Base-by-base conservation (phyloP, 2,888 invertebrate genomes). In the Hydriomena furcata region DNA sequence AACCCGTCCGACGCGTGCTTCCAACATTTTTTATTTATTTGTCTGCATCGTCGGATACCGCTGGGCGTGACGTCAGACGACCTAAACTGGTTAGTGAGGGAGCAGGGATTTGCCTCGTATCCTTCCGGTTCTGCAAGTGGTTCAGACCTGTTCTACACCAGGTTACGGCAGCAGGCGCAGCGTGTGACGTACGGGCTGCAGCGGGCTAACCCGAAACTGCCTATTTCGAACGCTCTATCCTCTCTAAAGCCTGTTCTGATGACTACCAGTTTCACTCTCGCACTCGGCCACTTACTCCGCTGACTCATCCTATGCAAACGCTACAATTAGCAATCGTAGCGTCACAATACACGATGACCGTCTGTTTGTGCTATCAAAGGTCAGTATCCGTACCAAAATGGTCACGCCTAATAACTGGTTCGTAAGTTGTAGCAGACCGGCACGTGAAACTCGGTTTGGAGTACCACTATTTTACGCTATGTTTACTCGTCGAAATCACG, bases 371-470 rank as follows among this genome's bases (percentile, higher is more conserved):
- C 81, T 84, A 84, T 81, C 86, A 84, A 82, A 89, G 90, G 89
- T 89, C 90, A 90, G 87, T 88, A 89, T 90, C 85, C 87, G 86
- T 86, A 88, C 87, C 86, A 78, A 89, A 86, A 89, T 87, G 88
- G 88, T 89, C 88, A 89, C 90, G 85, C 86, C 90, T 90, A 90
- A 89, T 88, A 89, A 90, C 90, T 89, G 89, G 90, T 88, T 90
- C 87, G 84, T 83, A 84, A 83, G 76, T 83, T 83, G 88, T 84
- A 86, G 82, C 82, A 82, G 83, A 76, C 80, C 83, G 79, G 82
- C 80, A 83, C 83, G 79, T 85, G 85, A 84, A 86, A 84, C 85
- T 82, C 82, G 73, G 80, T 84, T 79, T 79, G 76, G 79, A 78
- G 80, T 88, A 86, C 85, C 82, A 79, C 84, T 86, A 84, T 88